These are phyloP conservation scores for Petrolisthes manimaculis DNA, from an alignment of 2,888 invertebrate species.

Conservation along the genomic window DNA sequence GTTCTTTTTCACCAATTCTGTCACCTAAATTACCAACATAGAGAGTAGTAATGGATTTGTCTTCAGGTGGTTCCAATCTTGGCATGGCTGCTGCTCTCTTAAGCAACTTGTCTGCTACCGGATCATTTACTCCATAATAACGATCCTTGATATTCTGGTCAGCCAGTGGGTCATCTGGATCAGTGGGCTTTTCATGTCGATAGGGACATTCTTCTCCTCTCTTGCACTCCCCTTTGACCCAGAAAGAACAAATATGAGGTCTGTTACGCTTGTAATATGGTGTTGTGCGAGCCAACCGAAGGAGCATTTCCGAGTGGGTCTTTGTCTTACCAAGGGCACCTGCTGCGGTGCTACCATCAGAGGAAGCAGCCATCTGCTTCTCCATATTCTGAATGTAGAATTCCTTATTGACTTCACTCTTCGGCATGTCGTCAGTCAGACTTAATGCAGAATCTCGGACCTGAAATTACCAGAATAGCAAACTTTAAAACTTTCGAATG, in stretches of 20 bases:
- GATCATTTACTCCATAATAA: slow-evolving; percentile 95
- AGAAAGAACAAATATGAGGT: slow-evolving; percentile 96
- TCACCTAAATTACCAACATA: slow-evolving; percentile 81
- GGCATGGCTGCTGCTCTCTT: slow-evolving; percentile 93
- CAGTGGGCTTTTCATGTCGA: slow-evolving; percentile 94
- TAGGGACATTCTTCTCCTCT: slow-evolving; percentile 97
- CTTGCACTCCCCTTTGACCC: slow-evolving; percentile 98
- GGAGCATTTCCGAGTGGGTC: slow-evolving; percentile 83
- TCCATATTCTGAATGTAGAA: slow-evolving; percentile 94
- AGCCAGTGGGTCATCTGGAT: slow-evolving; percentile 95
- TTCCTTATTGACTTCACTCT: slow-evolving; percentile 94
- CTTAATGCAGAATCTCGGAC: slow-evolving; percentile 92
- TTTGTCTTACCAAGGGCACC: slow-evolving; percentile 76
- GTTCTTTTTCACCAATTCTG: slow-evolving; percentile 66
- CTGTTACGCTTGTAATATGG: slow-evolving; percentile 96
- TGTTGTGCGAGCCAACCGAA: slow-evolving; percentile 89
- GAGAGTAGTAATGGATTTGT: slow-evolving; percentile 93
- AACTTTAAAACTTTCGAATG: too few relatives aligned
- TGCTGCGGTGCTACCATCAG: slow-evolving; percentile 68
- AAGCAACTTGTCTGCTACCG: slow-evolving; percentile 93
- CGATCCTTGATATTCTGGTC: slow-evolving; percentile 95
- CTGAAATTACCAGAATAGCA: slow-evolving; percentile 37
- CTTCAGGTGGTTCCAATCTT: slow-evolving; percentile 94
- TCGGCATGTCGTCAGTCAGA: slow-evolving; percentile 90
- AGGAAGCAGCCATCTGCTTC: slow-evolving; percentile 66